These are phyloP conservation scores for Macquaria ambigua DNA, from an alignment of 2,113 vertebrate genomes.

Conservation along the genomic window DNA sequence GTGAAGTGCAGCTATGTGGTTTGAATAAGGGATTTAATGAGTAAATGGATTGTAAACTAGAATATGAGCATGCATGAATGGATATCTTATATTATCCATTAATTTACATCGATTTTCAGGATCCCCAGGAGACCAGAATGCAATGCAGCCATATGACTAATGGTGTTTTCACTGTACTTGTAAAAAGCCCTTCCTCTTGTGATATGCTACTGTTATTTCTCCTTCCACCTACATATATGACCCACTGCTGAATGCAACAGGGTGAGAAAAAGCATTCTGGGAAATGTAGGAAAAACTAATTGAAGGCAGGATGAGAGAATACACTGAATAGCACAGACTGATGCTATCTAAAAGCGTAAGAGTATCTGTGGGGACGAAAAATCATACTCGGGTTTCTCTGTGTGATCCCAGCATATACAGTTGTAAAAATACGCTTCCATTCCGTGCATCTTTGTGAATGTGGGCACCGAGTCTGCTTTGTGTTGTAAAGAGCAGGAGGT, in stretches of 20 bases:
- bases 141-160: background rate
- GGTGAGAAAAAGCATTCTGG: no score
- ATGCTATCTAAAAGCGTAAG: background rate
- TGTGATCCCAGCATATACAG: constrained; percentile 3
- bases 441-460: constrained; percentile 1
- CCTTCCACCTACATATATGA: background rate
- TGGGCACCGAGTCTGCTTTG: background rate
- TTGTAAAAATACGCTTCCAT: constrained; percentile 14
- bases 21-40: constrained; percentile 8
- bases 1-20: constrained; percentile 3
- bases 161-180: background rate
- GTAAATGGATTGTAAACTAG: background rate
- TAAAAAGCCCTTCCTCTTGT: background rate
- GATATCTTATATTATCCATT: constrained; percentile 8
- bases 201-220: background rate
- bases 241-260: background rate
- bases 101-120: background rate
- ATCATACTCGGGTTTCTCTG: background rate
- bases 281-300: background rate
- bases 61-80: background rate
- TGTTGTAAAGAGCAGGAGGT: constrained; percentile 2
- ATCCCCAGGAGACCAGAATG: background rate
- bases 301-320: background rate
- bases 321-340: background rate
- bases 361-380: background rate